Conservation (phyloP, 92 coral and sea anemone species). For the Anthopleura xanthogrammica region DNA sequence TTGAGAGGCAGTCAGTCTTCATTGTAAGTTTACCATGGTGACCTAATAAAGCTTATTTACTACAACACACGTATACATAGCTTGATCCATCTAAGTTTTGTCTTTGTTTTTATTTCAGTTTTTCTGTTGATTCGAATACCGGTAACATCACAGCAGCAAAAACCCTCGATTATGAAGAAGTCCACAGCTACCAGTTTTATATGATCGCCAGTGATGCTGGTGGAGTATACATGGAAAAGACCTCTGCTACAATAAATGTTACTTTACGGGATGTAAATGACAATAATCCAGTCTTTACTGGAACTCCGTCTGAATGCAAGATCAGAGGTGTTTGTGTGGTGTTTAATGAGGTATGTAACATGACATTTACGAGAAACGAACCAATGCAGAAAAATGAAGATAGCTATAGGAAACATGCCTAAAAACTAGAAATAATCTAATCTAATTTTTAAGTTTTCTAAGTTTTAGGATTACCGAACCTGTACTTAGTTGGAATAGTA, state of each 20-base stretch:
- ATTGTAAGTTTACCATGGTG: conserved; percentile 43
- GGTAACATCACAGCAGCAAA: conserved; percentile 67
- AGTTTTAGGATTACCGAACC: too few relatives aligned
- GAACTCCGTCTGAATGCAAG: conserved; percentile 42
- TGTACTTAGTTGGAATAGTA: too few relatives aligned
- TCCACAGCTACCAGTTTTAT: conserved; percentile 40
- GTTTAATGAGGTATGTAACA: too few relatives aligned
- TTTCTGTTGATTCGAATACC: conserved; percentile 56
- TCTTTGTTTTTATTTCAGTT: conserved; percentile 32
- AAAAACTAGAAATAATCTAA: too few relatives aligned
- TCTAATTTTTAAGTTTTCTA: too few relatives aligned
- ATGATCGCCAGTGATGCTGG: conserved; percentile 90
- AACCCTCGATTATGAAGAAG: conserved; percentile 70
- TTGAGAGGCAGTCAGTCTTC: conserved; percentile 66
- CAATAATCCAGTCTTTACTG: conserved; percentile 62
- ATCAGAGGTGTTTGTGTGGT: conserved; percentile 34
- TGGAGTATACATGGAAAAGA: conserved; percentile 55
- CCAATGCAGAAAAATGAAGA: too few relatives aligned
- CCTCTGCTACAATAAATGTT: conserved; percentile 51
- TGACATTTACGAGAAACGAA: too few relatives aligned
- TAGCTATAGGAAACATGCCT: too few relatives aligned
- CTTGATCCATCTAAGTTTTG: too few relatives aligned
- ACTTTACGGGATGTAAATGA: conserved; percentile 60
- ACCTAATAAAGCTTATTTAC: background rate
- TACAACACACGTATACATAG: background rate